Evolutionary conservation across 2,797 vertebrate genomes (phyloP), one percentile per base, ranked within the genome.

Genomic region (Lepidocolaptes lacrymiger): DNA sequence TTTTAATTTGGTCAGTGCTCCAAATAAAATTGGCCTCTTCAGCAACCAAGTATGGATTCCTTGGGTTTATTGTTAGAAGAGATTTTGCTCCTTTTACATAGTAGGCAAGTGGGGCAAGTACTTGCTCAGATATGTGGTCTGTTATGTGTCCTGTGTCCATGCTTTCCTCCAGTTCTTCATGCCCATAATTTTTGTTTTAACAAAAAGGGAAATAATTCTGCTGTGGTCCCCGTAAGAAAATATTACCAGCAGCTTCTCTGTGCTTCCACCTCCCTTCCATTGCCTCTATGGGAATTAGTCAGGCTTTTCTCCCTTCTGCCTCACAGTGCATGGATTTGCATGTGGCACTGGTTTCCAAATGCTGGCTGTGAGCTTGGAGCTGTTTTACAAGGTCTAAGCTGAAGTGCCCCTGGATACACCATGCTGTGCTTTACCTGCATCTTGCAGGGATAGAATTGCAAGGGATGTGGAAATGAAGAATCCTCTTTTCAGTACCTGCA

Each of bases 291-390:
- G 20, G 51, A 62, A 46, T 18, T 3, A 64, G 36, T 48, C 11
- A 34, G 26, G 54, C 22, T 30, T 64, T 67, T 54, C 21, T 76
- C 7, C 52, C 18, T 79, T 64, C 37, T 78, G n/a, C 52, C 34
- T 64, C 22, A 3, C 20, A 49, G 22, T 12, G 20, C 3, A 0
- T 64, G 59, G 41, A 28, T 76, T 75, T 76, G 6, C 7, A 1
- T 20, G 32, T 48, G 51, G 36, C 55, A 49, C 20, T 22, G 34
- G 10, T 39, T 24, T 32, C n/a, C 12, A 58, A 10, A 43, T 5
- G 11, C 20, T 44, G 58, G 58, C 28, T 67, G 39, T 15, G 54
- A 68, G 34, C 55, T 79, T 72, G 58, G 49, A 51, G 61, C 37
- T 74, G 3, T 32, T 51, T 41, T 39, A 9, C 6, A 17, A 19